Conservation (phyloP, 2,797 vertebrate genomes). For the Antennarius maculatus region DNA sequence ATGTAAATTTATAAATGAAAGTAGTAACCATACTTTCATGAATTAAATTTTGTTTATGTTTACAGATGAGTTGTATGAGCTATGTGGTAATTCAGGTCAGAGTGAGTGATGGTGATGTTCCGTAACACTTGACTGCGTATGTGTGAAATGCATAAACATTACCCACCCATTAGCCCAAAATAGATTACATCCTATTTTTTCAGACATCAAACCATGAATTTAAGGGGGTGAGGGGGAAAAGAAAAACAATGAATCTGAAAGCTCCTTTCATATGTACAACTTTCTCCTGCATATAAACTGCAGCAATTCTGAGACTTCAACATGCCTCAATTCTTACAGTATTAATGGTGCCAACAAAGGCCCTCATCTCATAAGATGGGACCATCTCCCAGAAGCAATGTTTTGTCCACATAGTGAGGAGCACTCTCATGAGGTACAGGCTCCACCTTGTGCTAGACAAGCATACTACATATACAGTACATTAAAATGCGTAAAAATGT, state of each 20-base stretch:
- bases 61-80: neutral
- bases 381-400: slow-evolving; percentile 43
- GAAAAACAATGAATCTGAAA: slow-evolving; percentile 15
- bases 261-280: neutral
- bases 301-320: slow-evolving; percentile 14
- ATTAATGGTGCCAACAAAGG: slow-evolving; percentile 50
- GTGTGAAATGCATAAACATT: slow-evolving; percentile 1
- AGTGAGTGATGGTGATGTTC: neutral
- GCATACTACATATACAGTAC: slow-evolving; percentile 47
- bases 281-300: slow-evolving; percentile 25
- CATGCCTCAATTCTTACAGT: slow-evolving; percentile 30
- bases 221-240: slow-evolving; percentile 1
- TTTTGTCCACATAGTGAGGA: slow-evolving; percentile 57
- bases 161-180: neutral
- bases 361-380: slow-evolving; percentile 63
- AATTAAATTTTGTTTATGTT: neutral
- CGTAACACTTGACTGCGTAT: neutral
- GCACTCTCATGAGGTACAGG: slow-evolving; percentile 70
- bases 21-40: neutral
- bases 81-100: neutral
- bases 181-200: neutral
- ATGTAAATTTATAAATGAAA: neutral
- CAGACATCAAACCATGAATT: neutral
- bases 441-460: slow-evolving; percentile 74
- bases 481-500: neutral